A percentile compares a stretch with the other conserved stretches of the same genome.
phyloP scores from a whole-genome alignment of 2,888 invertebrate genomes.

The Nephrotoma appendiculata region DNA sequence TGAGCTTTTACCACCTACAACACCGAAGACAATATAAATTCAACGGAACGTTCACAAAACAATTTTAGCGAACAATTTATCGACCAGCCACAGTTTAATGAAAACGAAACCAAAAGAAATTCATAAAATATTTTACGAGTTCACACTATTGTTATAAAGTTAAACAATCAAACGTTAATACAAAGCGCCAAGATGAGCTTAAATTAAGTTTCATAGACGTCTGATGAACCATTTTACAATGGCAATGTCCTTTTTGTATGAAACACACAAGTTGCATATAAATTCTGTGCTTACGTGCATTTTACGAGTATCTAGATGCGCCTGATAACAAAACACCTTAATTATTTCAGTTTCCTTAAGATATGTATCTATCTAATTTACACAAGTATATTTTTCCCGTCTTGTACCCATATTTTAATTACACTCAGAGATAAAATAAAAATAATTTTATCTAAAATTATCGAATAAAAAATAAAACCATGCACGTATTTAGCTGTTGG shows the following conservation, averaged over 20 bases:
- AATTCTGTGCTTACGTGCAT: background rate
- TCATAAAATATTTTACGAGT: background rate
- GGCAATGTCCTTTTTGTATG: background rate
- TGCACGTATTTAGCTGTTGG: background rate
- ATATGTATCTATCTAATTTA: background rate
- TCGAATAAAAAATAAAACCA: background rate
- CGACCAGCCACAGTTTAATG: background rate
- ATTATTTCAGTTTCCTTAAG: background rate
- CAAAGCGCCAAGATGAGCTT: background rate
- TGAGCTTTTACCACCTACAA: background rate
- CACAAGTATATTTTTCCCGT: background rate
- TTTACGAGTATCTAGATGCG: background rate
- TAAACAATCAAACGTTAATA: background rate
- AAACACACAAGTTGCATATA: background rate
- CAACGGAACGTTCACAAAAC: background rate
- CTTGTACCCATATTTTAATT: background rate
- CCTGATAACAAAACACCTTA: background rate
- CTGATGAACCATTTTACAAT: background rate
- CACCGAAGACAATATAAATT: background rate
- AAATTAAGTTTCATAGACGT: background rate
- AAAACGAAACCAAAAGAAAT: background rate
- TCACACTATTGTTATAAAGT: background rate
- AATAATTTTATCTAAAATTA: background rate
- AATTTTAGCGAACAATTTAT: background rate
- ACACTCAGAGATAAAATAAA: background rate